Evolutionary conservation across 2,797 vertebrate species (phyloP).

Genomic region (Rhadinocentrus ornatus): DNA sequence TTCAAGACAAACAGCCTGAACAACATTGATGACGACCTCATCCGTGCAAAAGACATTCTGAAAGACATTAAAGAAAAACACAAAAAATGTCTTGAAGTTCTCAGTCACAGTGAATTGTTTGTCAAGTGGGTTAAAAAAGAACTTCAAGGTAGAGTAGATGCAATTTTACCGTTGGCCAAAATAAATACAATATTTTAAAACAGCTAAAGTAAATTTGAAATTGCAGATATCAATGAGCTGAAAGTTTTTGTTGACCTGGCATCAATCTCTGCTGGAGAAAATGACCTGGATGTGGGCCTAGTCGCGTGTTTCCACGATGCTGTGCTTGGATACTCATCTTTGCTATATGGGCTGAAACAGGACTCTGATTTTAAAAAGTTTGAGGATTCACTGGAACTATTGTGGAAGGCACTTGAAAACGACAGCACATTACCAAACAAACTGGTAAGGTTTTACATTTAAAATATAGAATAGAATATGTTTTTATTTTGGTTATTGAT

Average conservation of each 20-base stretch:
- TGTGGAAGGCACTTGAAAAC: constrained; percentile 90
- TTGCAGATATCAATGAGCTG: constrained; percentile 87
- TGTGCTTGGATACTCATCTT: constrained; percentile 87
- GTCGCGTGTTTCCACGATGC: constrained; percentile 91
- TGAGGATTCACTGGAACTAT: constrained; percentile 76
- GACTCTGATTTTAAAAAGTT: constrained; percentile 78
- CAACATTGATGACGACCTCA: constrained; percentile 25
- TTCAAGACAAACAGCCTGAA: constrained; percentile 47
- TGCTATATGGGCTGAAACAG: constrained; percentile 85
- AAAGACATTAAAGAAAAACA: constrained; percentile 29
- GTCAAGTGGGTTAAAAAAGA: constrained; percentile 49
- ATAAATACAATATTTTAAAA: neutral
- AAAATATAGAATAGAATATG: no score
- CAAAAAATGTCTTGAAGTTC: constrained; percentile 37
- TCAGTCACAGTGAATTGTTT: constrained; percentile 10
- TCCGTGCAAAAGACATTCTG: constrained; percentile 15
- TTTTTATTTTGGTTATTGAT: no score
- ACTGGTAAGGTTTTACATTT: constrained; percentile 84
- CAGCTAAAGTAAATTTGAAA: neutral
- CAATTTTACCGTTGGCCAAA: neutral
- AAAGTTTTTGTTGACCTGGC: constrained; percentile 94
- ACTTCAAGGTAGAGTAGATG: constrained; percentile 32
- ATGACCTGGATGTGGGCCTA: constrained; percentile 90
- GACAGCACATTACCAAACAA: constrained; percentile 85
- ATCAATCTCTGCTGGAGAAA: constrained; percentile 93